phyloP scores from a whole-genome alignment of 1,140 invertebrate genomes.

The Orius insidiosus region DNA sequence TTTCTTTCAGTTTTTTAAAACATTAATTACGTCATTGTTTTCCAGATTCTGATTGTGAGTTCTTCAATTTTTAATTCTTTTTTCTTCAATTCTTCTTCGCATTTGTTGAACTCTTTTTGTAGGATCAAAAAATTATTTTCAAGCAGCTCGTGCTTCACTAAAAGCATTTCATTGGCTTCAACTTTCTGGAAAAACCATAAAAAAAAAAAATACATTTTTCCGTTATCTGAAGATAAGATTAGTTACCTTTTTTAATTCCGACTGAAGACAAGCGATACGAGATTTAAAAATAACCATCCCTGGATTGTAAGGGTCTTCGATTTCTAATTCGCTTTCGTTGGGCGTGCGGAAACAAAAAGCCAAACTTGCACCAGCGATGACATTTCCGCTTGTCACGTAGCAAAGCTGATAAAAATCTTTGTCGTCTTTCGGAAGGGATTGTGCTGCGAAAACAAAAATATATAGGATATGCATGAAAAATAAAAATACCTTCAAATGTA shows the following conservation, averaged over 20 bases:
- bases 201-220: background rate
- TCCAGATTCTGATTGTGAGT: no score
- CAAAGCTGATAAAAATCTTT: constrained; percentile 19
- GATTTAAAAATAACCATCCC: constrained; percentile 16
- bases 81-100: no score
- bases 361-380: constrained; percentile 17
- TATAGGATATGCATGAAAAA: background rate
- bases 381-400: constrained; percentile 15
- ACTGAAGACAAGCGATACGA: constrained; percentile 10
- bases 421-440: constrained; percentile 17
- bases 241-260: constrained; percentile 9
- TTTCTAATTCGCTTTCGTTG: constrained; percentile 14
- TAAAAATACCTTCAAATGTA: constrained; percentile 3
- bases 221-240: background rate
- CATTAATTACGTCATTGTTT: no score
- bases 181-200: background rate
- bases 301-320: constrained; percentile 17
- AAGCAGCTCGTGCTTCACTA: background rate
- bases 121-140: constrained; percentile 2
- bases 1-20: no score
- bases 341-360: constrained; percentile 18
- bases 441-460: constrained; percentile 15
- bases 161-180: background rate
- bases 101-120: constrained; percentile 2
- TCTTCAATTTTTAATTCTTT: no score